Evolutionary conservation across 2,888 invertebrate species (phyloP), one percentile per base, ranked within the genome.

Genomic region (Tholera decimalis): DNA sequence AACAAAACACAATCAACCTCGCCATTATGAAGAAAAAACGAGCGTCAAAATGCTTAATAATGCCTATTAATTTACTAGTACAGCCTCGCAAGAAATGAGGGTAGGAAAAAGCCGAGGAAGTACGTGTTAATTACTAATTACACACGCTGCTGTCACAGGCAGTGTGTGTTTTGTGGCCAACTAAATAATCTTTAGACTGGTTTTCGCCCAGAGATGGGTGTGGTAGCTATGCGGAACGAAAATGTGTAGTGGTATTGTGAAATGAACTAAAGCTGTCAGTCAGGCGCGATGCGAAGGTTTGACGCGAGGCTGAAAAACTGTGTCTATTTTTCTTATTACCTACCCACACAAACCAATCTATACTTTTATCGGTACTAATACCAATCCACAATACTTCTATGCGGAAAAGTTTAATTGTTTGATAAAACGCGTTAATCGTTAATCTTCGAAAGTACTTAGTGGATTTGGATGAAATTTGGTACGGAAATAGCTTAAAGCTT

Each of bases 71-170:
- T 64, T 64, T 47, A 55, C 50, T 49, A 35, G 51, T 43, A 8
- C 26, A 69, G 43, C 41, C 37, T 58, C 51, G 41, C 51, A 58
- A 68, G 69, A 59, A 64, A 64, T 53, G 41, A 47, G 71, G 44
- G 44, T 55, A 56, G 24, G 46, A 55, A 56, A 57, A 62, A 59
- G 47, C 53, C 24, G 59, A 47, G 56, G 43, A 71, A 70, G 59
- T 53, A 61, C 39, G 62, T 73, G 69, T 70, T 74, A 74, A 74
- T 74, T 65, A 71, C 65, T 75, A 71, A 74, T 74, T 70, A 74
- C 76, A 68, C 53, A 61, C 58, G 43, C 33, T 11, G 54, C 55
- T 73, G 71, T 74, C 71, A 71, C 56, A 35, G 46, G n/a, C 68
- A 62, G 61, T 55, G 56, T 60, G 54, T 73, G 75, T 73, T 70